Evolutionary conservation across 2,113 vertebrate species (phyloP), one percentile per base, ranked within the genome.

Genomic region (Xyrauchen texanus): DNA sequence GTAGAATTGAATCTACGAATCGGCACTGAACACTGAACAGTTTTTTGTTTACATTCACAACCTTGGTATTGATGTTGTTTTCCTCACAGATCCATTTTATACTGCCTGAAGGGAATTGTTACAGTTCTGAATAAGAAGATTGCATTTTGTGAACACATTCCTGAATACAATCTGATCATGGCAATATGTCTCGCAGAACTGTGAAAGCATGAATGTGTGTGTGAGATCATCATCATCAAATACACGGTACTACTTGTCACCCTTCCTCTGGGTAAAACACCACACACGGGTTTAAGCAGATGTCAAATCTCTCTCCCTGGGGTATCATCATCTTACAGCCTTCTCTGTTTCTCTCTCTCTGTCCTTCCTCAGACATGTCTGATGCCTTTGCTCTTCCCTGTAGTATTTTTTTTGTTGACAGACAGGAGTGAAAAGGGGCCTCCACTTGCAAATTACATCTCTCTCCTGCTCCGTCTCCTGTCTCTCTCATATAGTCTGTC

Each of bases 301-400:
- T 92, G 92, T 89, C 84, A 88, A 89, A 91, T 88, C 86, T 85
- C 81, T 89, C 85, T 91, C 90, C 88, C 89, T 79, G 1, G 89
- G 90, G 91, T 89, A 80, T 86, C 69, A 72, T 68, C 80, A 73
- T 70, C 82, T 78, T 79, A 79, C 77, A 80, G 67, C 69, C 85
- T 71, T 67, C 67, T 64, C 70, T 83, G 57, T 51, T 71, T 76
- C 16, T 78, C 67, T 68, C 76, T 51, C 75, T 71, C 64, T 65
- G 58, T 78, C 63, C 76, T 68, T 78, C 65, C 70, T 79, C 46
- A 53, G 78, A 71, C 65, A 78, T 81, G 64, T 81, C 71, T 79
- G 76, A 76, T 79, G 76, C n/a, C 61, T 67, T 66, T 46, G 69
- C 69, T 47, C 70, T 69, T 57, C 66, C 58, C 58, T 66, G 70